A percentile compares a stretch with the other conserved stretches of the same genome.
Evolutionary conservation across 1,140 invertebrate species (phyloP).

Genomic region (Cydia strobilella): DNA sequence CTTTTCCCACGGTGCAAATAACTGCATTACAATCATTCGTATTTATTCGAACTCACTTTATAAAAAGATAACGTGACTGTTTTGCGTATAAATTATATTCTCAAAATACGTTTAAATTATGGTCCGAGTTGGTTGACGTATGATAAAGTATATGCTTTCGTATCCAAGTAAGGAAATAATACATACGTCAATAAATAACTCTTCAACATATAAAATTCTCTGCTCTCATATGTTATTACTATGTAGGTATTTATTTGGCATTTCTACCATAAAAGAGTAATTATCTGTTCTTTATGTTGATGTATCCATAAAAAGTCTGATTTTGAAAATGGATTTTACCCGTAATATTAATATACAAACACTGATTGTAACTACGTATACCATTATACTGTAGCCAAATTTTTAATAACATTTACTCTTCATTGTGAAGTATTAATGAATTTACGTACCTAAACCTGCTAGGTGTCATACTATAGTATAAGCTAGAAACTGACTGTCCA

Average conservation of each 20-base stretch:
- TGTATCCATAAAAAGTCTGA: not conserved
- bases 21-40: not conserved
- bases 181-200: no score
- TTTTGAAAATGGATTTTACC: not conserved
- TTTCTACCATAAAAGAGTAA: not conserved
- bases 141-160: not conserved
- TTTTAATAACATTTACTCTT: constrained; percentile 20
- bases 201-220: no score
- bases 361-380: not conserved
- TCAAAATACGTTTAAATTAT: not conserved
- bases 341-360: not conserved
- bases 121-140: not conserved
- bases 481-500: not conserved
- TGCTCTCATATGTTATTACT: no score
- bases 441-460: not conserved
- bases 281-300: not conserved
- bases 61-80: not conserved
- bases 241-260: no score
- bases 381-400: constrained; percentile 24
- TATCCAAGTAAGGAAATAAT: no score
- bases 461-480: constrained; percentile 20
- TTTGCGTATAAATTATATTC: not conserved
- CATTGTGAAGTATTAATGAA: constrained; percentile 1
- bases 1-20: not conserved
- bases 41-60: not conserved